phyloP scores from a whole-genome alignment of 1,140 invertebrate species.

The Dinoponera quadriceps region DNA sequence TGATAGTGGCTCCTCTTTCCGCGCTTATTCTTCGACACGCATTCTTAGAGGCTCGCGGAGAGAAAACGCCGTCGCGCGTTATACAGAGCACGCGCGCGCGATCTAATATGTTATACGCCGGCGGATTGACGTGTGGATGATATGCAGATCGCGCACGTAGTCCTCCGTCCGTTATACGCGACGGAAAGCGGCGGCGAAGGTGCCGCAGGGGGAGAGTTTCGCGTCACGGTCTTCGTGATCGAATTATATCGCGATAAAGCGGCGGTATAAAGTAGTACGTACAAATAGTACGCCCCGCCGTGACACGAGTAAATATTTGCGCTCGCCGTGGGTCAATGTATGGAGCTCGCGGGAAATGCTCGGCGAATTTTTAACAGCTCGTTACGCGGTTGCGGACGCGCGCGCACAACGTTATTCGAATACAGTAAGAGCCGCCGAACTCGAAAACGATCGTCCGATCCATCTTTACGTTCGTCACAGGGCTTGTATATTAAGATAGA shows the following conservation, averaged over 20 bases:
- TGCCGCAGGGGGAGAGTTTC: neutral
- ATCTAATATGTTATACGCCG: conserved; percentile 13
- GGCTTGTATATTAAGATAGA: too few species aligned
- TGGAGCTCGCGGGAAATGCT: conserved; percentile 43
- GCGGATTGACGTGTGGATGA: conserved; percentile 19
- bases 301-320: conserved; percentile 67
- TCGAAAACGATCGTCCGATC: conserved; percentile 16
- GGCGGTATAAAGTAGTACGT: conserved; percentile 54
- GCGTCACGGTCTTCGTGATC: neutral
- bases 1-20: too few species aligned
- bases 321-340: neutral
- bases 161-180: conserved; percentile 13
- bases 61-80: neutral
- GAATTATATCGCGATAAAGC: conserved; percentile 56
- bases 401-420: conserved; percentile 3
- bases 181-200: conserved; percentile 9
- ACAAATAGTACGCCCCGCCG: conserved; percentile 44
- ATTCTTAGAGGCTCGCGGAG: neutral
- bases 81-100: neutral
- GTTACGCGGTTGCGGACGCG: conserved; percentile 14
- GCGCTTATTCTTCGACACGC: neutral
- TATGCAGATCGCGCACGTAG: conserved; percentile 28
- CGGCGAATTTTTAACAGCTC: conserved; percentile 54
- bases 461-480: conserved; percentile 13
- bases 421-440: conserved; percentile 19